Evolutionary conservation across 2,888 invertebrate species (phyloP), one percentile per base, ranked within the genome.

Genomic region (Hofmannophila pseudospretella): DNA sequence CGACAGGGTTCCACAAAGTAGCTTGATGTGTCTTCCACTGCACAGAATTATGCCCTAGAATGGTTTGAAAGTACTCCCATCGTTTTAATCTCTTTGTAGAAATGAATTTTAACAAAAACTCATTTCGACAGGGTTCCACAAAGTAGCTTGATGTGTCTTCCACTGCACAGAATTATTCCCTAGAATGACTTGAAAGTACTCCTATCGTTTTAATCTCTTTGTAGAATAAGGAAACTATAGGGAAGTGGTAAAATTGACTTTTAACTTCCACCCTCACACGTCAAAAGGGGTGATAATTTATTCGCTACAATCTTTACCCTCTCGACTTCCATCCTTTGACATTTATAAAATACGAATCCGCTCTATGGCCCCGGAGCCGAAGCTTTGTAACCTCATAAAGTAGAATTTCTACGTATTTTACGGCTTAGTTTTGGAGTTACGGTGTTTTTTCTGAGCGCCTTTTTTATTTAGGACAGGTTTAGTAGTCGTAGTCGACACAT

Each of bases 341-440:
- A 67, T 71, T 72, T 72, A 73, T 75, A 77, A 76, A 76, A 72
- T 67, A 62, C 57, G 61, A 67, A 65, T 52, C 49, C 47, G 31
- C 41, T 32, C 34, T 38, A 28, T 35, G 29, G 20, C 29, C 29
- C 41, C 11, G 7, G 35, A 35, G 20, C 29, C 34, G 37, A 44
- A 45, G 51, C 49, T 58, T 55, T 58, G 66, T 59, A 60, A 55
- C 57, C 59, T 65, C 67, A 68, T 78, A 80, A 80, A 78, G 71
- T 62, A 68, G 79, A 68, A 63, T 77, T 74, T 68, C 63, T 72
- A 63, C 61, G 68, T 72, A 69, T 66, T 74, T 68, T 69, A 69
- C 68, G 71, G 67, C 64, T 65, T 64, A 66, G 59, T 51, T 49
- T 44, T 47, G 54, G 58, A 71, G 67, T 68, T 65, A 65, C 66